Evolutionary conservation across 1,140 invertebrate species (phyloP).

Genomic region (Ceratina australensis): DNA sequence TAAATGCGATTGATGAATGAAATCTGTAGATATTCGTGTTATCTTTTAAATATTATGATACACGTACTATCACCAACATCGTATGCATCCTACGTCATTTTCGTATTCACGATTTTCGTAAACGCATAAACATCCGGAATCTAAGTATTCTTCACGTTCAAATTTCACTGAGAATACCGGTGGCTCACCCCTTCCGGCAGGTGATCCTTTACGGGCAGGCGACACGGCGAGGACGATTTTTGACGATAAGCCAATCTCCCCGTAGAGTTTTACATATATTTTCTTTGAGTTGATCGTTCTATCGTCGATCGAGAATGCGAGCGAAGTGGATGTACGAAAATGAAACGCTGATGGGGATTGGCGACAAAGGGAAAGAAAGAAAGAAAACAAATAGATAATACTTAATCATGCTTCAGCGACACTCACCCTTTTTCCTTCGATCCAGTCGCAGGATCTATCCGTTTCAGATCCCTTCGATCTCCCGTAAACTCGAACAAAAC

Average conservation of each 20-base stretch:
- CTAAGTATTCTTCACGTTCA: background rate
- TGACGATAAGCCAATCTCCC: background rate
- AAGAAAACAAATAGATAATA: conserved; percentile 13
- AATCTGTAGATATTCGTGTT: too few relatives aligned
- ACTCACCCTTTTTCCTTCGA: conserved; percentile 57
- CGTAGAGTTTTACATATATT: background rate
- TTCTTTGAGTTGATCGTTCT: background rate
- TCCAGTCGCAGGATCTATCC: conserved; percentile 37
- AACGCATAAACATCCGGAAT: too few relatives aligned
- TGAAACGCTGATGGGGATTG: background rate
- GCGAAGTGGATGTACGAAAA: background rate
- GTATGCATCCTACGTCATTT: too few relatives aligned
- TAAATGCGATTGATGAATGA: too few relatives aligned
- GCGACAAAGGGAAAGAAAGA: background rate
- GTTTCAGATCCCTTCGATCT: conserved; percentile 28
- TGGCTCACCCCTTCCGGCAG: conserved; percentile 42
- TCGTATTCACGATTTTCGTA: too few relatives aligned
- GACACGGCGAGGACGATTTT: background rate
- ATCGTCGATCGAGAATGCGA: background rate
- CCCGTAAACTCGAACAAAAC: background rate
- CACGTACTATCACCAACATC: too few relatives aligned
- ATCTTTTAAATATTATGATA: too few relatives aligned
- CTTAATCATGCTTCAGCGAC: background rate
- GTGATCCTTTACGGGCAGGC: conserved; percentile 12
- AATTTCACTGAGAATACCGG: conserved; percentile 20